Evolutionary conservation across 2,797 vertebrate genomes (phyloP).

Genomic region (Gobionotothen gibberifrons): DNA sequence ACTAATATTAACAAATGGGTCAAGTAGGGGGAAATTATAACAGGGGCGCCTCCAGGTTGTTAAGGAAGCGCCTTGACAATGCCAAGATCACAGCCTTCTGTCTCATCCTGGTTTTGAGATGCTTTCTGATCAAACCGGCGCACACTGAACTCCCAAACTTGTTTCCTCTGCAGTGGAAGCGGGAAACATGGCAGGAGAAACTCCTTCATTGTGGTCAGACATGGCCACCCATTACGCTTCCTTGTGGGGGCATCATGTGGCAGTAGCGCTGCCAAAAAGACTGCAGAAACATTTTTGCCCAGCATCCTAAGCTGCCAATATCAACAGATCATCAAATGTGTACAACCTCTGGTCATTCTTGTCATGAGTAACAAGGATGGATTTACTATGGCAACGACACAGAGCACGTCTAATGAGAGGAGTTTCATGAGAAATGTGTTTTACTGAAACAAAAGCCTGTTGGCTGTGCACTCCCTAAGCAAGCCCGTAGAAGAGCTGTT

Average conservation of each 20-base stretch:
- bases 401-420: slow-evolving; percentile 40
- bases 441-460: slow-evolving; percentile 53
- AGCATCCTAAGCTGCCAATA: slow-evolving; percentile 65
- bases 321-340: slow-evolving; percentile 77
- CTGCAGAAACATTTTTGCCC: slow-evolving; percentile 75
- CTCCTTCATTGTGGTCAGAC: slow-evolving; percentile 76
- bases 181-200: slow-evolving; percentile 73
- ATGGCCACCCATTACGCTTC: slow-evolving; percentile 78
- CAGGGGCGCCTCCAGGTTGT: slow-evolving; percentile 20
- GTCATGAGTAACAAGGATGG: slow-evolving; percentile 50
- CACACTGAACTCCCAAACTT: slow-evolving; percentile 10
- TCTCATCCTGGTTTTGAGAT: slow-evolving; percentile 10
- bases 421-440: slow-evolving; percentile 49
- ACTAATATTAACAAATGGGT: slow-evolving; percentile 60
- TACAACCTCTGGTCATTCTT: slow-evolving; percentile 40
- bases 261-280: slow-evolving; percentile 64
- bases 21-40: slow-evolving; percentile 49
- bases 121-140: background rate
- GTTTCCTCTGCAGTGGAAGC: slow-evolving; percentile 70
- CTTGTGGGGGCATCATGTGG: slow-evolving; percentile 74
- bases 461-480: slow-evolving; percentile 49
- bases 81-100: slow-evolving; percentile 40
- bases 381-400: slow-evolving; percentile 67
- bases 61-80: slow-evolving; percentile 28
- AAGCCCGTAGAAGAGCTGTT: slow-evolving; percentile 57